Evolutionary conservation across 2,888 invertebrate species (phyloP).

Genomic region (Pseudanteris insignis): DNA sequence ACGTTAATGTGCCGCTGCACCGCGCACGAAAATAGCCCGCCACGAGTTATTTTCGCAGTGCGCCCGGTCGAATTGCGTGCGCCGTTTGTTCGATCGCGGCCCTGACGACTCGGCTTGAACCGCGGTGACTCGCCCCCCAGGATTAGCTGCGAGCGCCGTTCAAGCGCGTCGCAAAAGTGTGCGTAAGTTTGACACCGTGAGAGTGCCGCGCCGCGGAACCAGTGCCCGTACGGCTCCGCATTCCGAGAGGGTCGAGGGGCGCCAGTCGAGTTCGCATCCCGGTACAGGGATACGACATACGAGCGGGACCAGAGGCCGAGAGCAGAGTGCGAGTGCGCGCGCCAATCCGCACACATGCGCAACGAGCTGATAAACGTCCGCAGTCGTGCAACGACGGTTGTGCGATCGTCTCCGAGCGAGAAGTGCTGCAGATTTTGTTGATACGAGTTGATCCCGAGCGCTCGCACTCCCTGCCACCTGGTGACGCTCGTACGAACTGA

Average conservation of each 20-base stretch:
- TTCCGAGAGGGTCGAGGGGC: slow-evolving; percentile 7
- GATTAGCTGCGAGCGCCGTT: slow-evolving; percentile 26
- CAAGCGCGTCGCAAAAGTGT: slow-evolving; percentile 37
- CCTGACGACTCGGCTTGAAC: slow-evolving; percentile 23
- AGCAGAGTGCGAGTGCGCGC: slow-evolving; percentile 23
- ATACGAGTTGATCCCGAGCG: slow-evolving; percentile 9
- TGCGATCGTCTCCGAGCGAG: slow-evolving; percentile 4
- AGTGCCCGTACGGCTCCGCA: slow-evolving; percentile 14
- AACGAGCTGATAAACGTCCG: slow-evolving; percentile 25
- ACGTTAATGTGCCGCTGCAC: slow-evolving; percentile 40
- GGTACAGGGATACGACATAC: slow-evolving; percentile 18
- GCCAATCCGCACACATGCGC: slow-evolving; percentile 18
- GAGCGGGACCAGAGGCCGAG: slow-evolving; percentile 23
- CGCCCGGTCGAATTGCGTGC: slow-evolving; percentile 37
- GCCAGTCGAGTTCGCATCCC: slow-evolving; percentile 10
- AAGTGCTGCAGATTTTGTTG: slow-evolving; percentile 17
- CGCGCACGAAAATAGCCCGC: slow-evolving; percentile 44
- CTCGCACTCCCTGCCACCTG: slow-evolving; percentile 12
- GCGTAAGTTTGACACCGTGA: slow-evolving; percentile 27
- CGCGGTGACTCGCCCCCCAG: slow-evolving; percentile 27
- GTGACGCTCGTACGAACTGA: slow-evolving; percentile 10
- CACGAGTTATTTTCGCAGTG: slow-evolving; percentile 44
- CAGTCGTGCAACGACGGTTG: slow-evolving; percentile 9
- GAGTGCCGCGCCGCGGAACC: slow-evolving; percentile 20
- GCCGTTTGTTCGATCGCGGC: slow-evolving; percentile 23